Evolutionary conservation across 1,140 invertebrate genomes (phyloP), one percentile per base, ranked within the genome.

Genomic region (Sinella curviseta): DNA sequence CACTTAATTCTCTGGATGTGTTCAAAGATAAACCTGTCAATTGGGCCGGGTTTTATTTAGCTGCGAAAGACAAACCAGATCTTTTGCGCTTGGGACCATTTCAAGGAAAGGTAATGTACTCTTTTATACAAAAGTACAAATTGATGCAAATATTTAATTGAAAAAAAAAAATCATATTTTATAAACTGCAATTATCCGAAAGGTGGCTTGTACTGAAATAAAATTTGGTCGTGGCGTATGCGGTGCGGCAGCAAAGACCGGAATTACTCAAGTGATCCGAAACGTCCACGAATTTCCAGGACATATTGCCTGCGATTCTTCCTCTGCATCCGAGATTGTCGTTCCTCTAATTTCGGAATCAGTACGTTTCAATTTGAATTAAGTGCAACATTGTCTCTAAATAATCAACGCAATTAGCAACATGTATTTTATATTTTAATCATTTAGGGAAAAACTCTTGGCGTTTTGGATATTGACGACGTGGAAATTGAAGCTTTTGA

Each of bases 211-310:
- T 33, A 82, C 77, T 0, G 73, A 74, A 77, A 83, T 83, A n/a
- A 77, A 77, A 39, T 33, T 80, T 33, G 82, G 81, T 0, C 80
- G 75, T 75, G 82, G 82, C 1, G 82, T 83, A 0, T 83, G 82
- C 74, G 82, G 82, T 20, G 80, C 78, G 26, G 82, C 82, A 20
- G 82, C 82, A 26, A 33, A 67, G 8, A 74, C 34, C 0, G 20
- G 24, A 16, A 3, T 65, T 28, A 82, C 82, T 28, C 82, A 83
- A 70, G 78, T 81, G 12, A 75, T 83, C n/a, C 26, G 17, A 1
- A 76, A 83, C 76, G 82, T 83, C 0, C 80, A 83, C 74, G 8
- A 73, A 4, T 83, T 83, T 34, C 82, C 82, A 0, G 82, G 82
- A 2, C 82, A 83, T 55, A 83, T 83, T 55, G 81, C 81, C 0